Conservation (phyloP, 2,888 invertebrate genomes). For the Baronia brevicornis region DNA sequence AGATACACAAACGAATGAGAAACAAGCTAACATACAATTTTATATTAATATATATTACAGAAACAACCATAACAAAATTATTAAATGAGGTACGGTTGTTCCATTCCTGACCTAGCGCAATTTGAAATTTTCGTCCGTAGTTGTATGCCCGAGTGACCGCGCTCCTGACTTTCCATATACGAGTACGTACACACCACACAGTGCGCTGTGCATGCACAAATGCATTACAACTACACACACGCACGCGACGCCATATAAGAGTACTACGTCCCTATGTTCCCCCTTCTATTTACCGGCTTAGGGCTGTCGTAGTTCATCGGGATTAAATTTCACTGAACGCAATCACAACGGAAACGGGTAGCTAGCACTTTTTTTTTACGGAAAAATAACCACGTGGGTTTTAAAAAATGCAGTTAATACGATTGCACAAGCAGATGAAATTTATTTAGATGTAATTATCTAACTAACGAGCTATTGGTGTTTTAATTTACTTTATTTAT, state of each 20-base stretch:
- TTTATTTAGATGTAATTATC: too few species aligned
- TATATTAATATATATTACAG: too few species aligned
- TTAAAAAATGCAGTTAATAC: too few species aligned
- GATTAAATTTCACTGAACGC: too few species aligned
- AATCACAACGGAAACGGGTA: too few species aligned
- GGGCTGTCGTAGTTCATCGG: conserved; percentile 43
- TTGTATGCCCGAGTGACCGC: conserved; percentile 49
- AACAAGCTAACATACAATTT: too few species aligned
- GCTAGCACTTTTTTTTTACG: too few species aligned
- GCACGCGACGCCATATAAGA: conserved; percentile 42
- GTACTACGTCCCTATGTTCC: conserved; percentile 37
- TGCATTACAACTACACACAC: conserved; percentile 29
- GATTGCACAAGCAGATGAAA: too few species aligned
- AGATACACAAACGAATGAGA: too few species aligned
- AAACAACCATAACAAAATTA: conserved; percentile 4
- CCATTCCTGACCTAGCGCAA: conserved; percentile 49
- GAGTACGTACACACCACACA: conserved; percentile 22
- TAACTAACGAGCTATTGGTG: too few species aligned
- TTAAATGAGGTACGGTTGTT: conserved; percentile 4
- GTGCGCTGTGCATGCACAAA: conserved; percentile 25
- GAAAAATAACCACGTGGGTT: too few species aligned
- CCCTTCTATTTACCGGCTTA: conserved; percentile 38
- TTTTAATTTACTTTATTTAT: too few species aligned
- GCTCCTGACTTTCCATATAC: conserved; percentile 27
- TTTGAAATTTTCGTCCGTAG: conserved; percentile 28